Percentiles rank a stretch among this genome's conserved stretches.
These are phyloP conservation scores for Dryobota labecula DNA, from an alignment of 2,888 invertebrate species.

Conservation along the genomic window DNA sequence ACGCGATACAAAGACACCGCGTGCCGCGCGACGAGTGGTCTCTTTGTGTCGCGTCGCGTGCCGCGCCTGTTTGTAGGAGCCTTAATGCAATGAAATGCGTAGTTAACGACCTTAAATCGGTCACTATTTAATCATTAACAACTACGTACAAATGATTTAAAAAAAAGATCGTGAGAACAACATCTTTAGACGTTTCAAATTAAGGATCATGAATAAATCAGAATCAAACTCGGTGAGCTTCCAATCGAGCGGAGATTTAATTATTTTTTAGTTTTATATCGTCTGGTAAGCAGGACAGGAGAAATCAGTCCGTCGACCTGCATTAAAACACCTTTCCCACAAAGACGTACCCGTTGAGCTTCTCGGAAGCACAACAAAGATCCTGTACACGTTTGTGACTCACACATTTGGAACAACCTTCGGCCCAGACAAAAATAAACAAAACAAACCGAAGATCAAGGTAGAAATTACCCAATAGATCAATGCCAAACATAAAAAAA, in stretches of 20 bases:
- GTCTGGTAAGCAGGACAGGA: slow-evolving; percentile 78
- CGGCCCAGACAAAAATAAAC: slow-evolving; percentile 79
- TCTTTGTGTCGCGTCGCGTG: no score
- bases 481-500: not conserved
- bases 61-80: no score
- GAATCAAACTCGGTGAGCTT: slow-evolving; percentile 66
- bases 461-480: slow-evolving; percentile 43
- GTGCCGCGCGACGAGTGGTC: no score
- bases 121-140: not conserved
- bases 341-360: slow-evolving; percentile 83
- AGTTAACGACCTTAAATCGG: not conserved
- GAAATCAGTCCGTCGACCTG: slow-evolving; percentile 87
- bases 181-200: slow-evolving; percentile 34
- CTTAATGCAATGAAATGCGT: not conserved
- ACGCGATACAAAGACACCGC: no score
- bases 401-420: slow-evolving; percentile 79
- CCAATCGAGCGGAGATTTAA: slow-evolving; percentile 72
- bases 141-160: not conserved
- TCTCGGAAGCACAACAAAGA: slow-evolving; percentile 90
- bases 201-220: slow-evolving; percentile 61
- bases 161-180: slow-evolving; percentile 39
- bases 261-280: slow-evolving; percentile 74
- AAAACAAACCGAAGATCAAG: slow-evolving; percentile 45
- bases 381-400: slow-evolving; percentile 86
- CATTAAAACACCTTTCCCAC: slow-evolving; percentile 87